Percentiles rank a stretch among this genome's conserved stretches.
Evolutionary conservation across 2,888 invertebrate species (phyloP).

Genomic region (Ornithoptera alexandrae): DNA sequence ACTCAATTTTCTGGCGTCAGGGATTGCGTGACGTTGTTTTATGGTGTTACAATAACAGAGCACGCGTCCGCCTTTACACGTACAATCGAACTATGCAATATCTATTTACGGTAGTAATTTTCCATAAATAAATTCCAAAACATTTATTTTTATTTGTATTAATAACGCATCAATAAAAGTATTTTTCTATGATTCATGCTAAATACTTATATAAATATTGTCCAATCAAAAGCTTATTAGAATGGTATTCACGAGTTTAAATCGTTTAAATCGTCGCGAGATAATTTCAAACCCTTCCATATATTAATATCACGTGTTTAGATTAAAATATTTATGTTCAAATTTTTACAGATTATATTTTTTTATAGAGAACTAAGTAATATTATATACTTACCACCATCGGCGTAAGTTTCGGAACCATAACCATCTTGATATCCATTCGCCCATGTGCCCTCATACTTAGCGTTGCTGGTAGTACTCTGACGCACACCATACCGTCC

Average conservation of each 20-base stretch:
- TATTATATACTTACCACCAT: conserved; percentile 90
- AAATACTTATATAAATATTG: no score
- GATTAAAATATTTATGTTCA: conserved; percentile 64
- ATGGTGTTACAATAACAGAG: conserved; percentile 43
- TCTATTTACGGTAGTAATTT: conserved; percentile 19
- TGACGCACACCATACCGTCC: conserved; percentile 99
- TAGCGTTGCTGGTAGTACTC: conserved; percentile 96
- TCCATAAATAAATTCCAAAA: conserved; percentile 2
- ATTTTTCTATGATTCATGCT: no score
- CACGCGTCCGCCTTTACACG: conserved; percentile 18
- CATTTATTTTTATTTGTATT: not conserved
- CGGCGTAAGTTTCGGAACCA: conserved; percentile 99
- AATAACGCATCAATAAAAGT: not conserved
- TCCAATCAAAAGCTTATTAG: not conserved
- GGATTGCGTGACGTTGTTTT: conserved; percentile 54
- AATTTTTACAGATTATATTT: conserved; percentile 54
- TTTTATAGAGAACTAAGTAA: conserved; percentile 45
- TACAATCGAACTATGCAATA: conserved; percentile 11
- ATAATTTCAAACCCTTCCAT: conserved; percentile 32
- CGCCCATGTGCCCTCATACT: conserved; percentile 99
- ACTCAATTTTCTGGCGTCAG: conserved; percentile 57
- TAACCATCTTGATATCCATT: conserved; percentile 99
- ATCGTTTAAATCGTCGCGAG: conserved; percentile 11
- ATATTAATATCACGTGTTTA: conserved; percentile 61
- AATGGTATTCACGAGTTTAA: not conserved